Percentiles rank a stretch among this genome's conserved stretches.
Conservation (phyloP, 1,140 invertebrate species). For the Ceratosolen fusciceps region DNA sequence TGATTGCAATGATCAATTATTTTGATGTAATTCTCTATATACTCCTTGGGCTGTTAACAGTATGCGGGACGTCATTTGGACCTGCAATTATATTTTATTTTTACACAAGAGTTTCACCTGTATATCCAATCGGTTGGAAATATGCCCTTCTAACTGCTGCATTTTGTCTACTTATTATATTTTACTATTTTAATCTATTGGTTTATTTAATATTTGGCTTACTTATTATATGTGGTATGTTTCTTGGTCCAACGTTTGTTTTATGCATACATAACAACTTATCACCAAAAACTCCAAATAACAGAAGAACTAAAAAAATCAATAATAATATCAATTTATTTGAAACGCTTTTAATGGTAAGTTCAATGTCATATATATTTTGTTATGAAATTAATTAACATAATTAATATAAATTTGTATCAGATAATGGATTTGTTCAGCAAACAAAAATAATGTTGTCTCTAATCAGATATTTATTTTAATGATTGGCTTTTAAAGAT, state of each 20-base stretch:
- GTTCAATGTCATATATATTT: neutral
- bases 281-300: conserved; percentile 2
- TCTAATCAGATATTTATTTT: too few relatives aligned
- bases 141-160: conserved; percentile 19
- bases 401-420: too few relatives aligned
- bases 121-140: conserved; percentile 36
- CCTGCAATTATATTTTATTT: conserved; percentile 45
- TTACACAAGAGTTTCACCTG: conserved; percentile 38
- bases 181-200: conserved; percentile 40
- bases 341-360: conserved; percentile 40
- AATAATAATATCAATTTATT: conserved; percentile 40
- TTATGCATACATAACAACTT: conserved; percentile 34
- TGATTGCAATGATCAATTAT: conserved; percentile 41
- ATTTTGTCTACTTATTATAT: conserved; percentile 14
- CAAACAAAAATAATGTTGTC: too few relatives aligned
- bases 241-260: conserved; percentile 45
- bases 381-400: too few relatives aligned
- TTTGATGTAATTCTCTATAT: conserved; percentile 39
- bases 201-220: conserved; percentile 37
- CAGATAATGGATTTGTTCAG: too few relatives aligned
- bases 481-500: too few relatives aligned
- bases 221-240: conserved; percentile 30
- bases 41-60: conserved; percentile 44
- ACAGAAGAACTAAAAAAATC: conserved; percentile 7
- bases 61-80: conserved; percentile 41